Evolutionary conservation across 2,113 vertebrate genomes (phyloP), one percentile per base, ranked within the genome.

Genomic region (Rousettus leschenaultii): DNA sequence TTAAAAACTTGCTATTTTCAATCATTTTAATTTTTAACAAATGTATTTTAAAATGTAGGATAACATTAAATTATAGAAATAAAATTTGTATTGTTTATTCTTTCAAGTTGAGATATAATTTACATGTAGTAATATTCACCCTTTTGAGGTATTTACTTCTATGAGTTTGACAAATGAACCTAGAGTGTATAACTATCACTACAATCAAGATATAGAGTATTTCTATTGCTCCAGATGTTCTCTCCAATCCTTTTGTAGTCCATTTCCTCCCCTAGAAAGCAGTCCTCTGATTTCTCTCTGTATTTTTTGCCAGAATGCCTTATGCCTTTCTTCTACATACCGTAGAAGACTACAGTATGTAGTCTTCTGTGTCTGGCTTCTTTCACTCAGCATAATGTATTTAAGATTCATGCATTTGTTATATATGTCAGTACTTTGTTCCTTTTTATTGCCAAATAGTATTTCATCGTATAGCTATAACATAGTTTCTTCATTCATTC

Each of bases 161-260:
- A 45, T 63, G 70, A 92, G 21, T 63, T 55, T 95, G 82, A 94
- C 53, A 95, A 91, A 51, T 48, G 51, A 79, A 65, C 77, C 38
- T 2, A 89, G 68, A 35, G 11, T 12, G 0, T 66, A 8, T 48
- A 66, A 33, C 12, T 35, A 66, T 68, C 33, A 24, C 24, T 28
- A 19, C 5, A 21, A 16, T 74, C 24, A 43, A 57, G 22, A 77
- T 6, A 1, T 7, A n/a, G 26, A 94, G 10, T 61, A 9, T 84
- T 70, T 89, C n/a, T 45, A 4, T 30, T 10, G 73, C 33, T 11
- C n/a, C 33, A 48, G 7, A 77, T 65, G 18, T 87, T 28, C 18
- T 57, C 28, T 35, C 68, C 6, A 26, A 13, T 3, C 3, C n/a
- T 18, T 51, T 16, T 68, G 24, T 28, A 45, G 73, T 51, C 28